A percentile compares a stretch with the other conserved stretches of the same genome.
Conservation (phyloP, 2,797 vertebrate species). For the Sebastes aleutianus region DNA sequence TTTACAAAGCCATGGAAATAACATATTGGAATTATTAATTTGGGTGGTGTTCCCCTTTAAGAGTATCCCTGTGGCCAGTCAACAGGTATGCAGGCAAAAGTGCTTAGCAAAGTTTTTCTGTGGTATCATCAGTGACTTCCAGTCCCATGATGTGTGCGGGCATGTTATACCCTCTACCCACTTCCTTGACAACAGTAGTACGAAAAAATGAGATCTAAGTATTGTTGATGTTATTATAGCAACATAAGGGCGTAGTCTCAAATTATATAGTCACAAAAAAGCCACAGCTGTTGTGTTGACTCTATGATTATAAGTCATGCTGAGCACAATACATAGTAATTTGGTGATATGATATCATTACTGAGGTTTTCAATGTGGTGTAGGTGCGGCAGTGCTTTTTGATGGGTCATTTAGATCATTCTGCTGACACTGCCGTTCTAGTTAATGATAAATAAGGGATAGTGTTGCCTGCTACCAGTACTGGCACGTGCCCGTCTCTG, state of each 20-base stretch:
- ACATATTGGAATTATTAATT: too few relatives aligned
- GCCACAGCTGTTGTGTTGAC: slow-evolving; percentile 46
- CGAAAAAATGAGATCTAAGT: neutral
- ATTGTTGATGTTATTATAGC: slow-evolving; percentile 48
- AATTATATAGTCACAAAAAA: slow-evolving; percentile 47
- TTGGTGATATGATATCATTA: slow-evolving; percentile 57
- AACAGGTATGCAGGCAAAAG: neutral
- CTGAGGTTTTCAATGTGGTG: slow-evolving; percentile 22
- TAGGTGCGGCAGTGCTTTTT: slow-evolving; percentile 17
- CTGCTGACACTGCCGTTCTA: neutral
- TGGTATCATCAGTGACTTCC: neutral
- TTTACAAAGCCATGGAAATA: too few relatives aligned
- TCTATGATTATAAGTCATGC: slow-evolving; percentile 56
- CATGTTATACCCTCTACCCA: neutral
- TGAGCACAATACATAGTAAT: slow-evolving; percentile 46
- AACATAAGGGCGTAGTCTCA: slow-evolving; percentile 43
- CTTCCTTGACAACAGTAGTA: slow-evolving; percentile 6
- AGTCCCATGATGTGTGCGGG: neutral
- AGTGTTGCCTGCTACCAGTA: neutral
- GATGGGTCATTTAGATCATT: slow-evolving; percentile 1
- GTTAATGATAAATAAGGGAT: slow-evolving; percentile 5
- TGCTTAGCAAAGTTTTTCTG: neutral
- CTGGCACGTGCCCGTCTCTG: neutral
- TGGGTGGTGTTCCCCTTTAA: neutral
- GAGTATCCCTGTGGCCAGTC: neutral